phyloP scores from a whole-genome alignment of 2,888 invertebrate genomes.

The Dione juno region DNA sequence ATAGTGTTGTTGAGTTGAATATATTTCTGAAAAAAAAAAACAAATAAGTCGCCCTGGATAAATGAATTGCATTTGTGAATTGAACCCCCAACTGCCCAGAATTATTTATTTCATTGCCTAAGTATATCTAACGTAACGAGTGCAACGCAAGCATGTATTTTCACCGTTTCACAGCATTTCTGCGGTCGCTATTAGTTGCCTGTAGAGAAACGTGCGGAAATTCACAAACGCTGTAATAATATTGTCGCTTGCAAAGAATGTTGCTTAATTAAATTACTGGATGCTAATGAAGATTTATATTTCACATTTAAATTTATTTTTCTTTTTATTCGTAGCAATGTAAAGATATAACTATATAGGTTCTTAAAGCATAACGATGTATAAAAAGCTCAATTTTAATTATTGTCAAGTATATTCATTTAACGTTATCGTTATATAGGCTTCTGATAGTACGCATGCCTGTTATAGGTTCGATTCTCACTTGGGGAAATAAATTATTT shows the following conservation, averaged over 20 bases:
- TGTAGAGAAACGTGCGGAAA: constrained; percentile 18
- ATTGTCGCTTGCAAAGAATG: constrained; percentile 15
- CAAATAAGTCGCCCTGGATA: too few relatives aligned
- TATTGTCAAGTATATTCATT: too few relatives aligned
- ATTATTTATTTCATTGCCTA: neutral
- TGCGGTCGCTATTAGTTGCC: constrained; percentile 21
- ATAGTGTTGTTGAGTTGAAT: too few relatives aligned
- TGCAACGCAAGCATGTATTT: constrained; percentile 15
- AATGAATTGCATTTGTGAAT: too few relatives aligned
- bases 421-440: too few relatives aligned
- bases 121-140: constrained; percentile 3
- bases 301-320: constrained; percentile 1
- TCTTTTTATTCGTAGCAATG: neutral
- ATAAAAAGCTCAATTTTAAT: too few relatives aligned
- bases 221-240: constrained; percentile 16
- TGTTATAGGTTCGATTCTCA: too few relatives aligned
- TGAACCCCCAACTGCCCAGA: neutral
- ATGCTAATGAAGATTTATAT: constrained; percentile 19
- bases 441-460: too few relatives aligned
- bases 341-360: neutral
- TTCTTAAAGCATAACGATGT: neutral
- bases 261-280: constrained; percentile 27
- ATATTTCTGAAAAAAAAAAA: too few relatives aligned
- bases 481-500: too few relatives aligned
- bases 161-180: neutral